Conservation (phyloP, 2,797 vertebrate species). For the Sciaenops ocellatus region DNA sequence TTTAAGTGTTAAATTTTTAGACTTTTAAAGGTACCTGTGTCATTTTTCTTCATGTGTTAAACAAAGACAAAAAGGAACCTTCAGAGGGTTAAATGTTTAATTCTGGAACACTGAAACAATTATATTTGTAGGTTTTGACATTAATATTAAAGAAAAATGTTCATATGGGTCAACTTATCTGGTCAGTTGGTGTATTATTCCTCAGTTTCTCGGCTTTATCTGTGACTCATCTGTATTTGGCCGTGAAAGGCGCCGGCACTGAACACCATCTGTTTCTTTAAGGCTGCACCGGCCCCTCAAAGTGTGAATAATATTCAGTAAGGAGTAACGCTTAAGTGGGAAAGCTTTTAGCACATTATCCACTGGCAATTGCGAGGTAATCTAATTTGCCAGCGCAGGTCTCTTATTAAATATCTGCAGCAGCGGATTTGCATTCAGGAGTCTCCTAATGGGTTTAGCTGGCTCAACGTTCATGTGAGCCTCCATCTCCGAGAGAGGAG, state of each 20-base stretch:
- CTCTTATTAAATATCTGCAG: constrained; percentile 92
- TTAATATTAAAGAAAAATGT: too few relatives aligned
- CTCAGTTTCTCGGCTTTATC: neutral
- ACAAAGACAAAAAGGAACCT: too few relatives aligned
- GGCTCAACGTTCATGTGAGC: constrained; percentile 70
- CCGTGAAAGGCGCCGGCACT: constrained; percentile 21
- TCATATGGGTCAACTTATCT: neutral
- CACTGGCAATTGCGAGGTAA: constrained; percentile 91
- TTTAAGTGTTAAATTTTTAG: too few relatives aligned
- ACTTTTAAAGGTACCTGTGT: too few relatives aligned
- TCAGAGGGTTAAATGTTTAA: neutral
- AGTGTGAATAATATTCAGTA: constrained; percentile 94
- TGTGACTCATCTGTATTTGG: constrained; percentile 37
- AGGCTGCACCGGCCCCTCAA: constrained; percentile 82
- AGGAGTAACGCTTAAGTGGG: constrained; percentile 89
- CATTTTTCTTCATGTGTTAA: too few relatives aligned
- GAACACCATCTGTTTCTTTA: constrained; percentile 65
- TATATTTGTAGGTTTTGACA: neutral
- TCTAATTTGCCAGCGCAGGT: constrained; percentile 89
- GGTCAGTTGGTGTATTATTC: neutral
- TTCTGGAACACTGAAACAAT: neutral
- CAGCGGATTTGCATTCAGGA: constrained; percentile 91
- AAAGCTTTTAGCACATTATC: constrained; percentile 99
- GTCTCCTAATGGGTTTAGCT: constrained; percentile 90
- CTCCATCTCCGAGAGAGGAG: constrained; percentile 71